These are phyloP conservation scores for Pterocles gutturalis DNA, from an alignment of 2,113 vertebrate species.

Conservation along the genomic window DNA sequence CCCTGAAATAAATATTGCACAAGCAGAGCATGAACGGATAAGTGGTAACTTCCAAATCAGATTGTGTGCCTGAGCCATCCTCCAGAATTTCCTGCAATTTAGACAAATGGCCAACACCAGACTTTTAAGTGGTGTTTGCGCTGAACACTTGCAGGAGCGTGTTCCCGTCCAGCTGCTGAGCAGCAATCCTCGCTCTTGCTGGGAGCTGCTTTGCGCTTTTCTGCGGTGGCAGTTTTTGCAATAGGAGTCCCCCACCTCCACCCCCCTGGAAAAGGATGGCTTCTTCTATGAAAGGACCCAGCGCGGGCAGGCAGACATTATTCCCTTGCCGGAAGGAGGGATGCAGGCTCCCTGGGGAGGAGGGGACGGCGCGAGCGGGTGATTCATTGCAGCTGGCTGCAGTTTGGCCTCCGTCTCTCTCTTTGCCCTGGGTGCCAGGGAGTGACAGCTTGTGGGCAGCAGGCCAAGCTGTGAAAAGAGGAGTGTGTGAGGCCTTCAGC, in stretches of 20 bases:
- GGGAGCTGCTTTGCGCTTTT: background rate
- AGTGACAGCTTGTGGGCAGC: slow-evolving; percentile 74
- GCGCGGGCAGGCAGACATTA: slow-evolving; percentile 19
- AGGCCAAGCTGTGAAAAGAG: slow-evolving; percentile 71
- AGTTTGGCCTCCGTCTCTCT: slow-evolving; percentile 52
- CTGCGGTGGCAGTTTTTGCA: slow-evolving; percentile 27
- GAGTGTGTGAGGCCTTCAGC: slow-evolving; percentile 74
- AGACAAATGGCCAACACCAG: background rate
- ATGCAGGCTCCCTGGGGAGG: slow-evolving; percentile 48
- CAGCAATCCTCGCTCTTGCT: background rate
- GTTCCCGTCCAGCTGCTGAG: slow-evolving; percentile 12
- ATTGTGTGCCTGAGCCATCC: background rate
- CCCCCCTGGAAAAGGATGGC: background rate
- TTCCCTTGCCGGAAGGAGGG: slow-evolving; percentile 66
- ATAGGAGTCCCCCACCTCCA: background rate
- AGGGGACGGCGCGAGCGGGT: background rate
- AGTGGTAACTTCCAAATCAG: background rate
- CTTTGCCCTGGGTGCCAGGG: slow-evolving; percentile 71
- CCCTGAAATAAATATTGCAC: background rate
- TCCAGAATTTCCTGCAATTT: background rate
- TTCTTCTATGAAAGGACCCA: slow-evolving; percentile 18
- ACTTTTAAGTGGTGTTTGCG: slow-evolving; percentile 16
- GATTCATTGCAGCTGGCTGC: slow-evolving; percentile 71
- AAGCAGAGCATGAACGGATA: background rate
- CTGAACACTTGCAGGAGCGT: background rate